These are phyloP conservation scores for Campylorhamphus procurvoides DNA, from an alignment of 2,113 vertebrate genomes.

Conservation along the genomic window DNA sequence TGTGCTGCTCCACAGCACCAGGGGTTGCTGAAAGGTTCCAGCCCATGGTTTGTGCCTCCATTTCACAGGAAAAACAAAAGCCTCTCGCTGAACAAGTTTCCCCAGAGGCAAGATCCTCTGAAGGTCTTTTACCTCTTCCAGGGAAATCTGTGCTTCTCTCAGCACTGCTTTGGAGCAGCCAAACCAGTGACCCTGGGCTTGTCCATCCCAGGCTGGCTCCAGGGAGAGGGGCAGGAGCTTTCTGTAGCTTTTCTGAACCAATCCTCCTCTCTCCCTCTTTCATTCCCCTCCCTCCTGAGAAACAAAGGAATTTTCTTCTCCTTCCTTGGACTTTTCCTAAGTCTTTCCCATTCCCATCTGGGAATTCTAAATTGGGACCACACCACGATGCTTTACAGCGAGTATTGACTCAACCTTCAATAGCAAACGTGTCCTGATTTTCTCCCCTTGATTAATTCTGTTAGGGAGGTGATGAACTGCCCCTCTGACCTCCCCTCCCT, in stretches of 20 bases:
- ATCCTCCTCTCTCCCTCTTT: background rate
- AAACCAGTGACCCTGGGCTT: background rate
- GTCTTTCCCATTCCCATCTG: background rate
- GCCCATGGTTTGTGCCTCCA: background rate
- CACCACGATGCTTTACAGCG: background rate
- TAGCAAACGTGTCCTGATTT: constrained; percentile 13
- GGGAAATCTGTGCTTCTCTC: background rate
- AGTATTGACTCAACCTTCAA: background rate
- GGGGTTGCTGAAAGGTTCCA: background rate
- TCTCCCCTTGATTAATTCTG: constrained; percentile 47
- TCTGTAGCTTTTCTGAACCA: background rate
- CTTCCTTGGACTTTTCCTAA: background rate
- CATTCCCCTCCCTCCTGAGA: background rate
- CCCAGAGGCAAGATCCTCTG: background rate
- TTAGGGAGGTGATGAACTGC: constrained; percentile 46
- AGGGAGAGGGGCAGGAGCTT: background rate
- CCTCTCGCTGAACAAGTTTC: background rate
- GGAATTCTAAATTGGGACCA: background rate
- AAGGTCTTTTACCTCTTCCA: background rate
- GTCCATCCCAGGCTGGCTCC: background rate
- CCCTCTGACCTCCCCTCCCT: constrained; percentile 12
- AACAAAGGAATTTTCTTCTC: background rate
- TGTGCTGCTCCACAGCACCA: background rate
- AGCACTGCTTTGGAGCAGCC: background rate
- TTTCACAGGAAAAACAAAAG: background rate